Base-by-base conservation (phyloP, 2,888 invertebrate genomes). In the Creontiades dilutus region DNA sequence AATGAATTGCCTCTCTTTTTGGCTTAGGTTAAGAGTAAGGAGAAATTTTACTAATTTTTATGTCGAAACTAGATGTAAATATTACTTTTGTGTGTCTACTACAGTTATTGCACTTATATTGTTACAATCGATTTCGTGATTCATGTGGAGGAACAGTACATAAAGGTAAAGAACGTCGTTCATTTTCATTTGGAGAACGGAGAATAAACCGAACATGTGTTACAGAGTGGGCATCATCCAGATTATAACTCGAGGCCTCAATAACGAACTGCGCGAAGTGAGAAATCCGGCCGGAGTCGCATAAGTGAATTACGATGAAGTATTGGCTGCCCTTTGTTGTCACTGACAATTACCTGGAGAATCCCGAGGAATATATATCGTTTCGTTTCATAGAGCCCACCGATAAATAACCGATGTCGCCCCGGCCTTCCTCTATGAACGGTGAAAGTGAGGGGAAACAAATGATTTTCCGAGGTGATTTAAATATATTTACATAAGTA, bases 401-500 rank as follows among this genome's bases (percentile, higher is more conserved):
- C 47, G 78, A 78, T 78, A 78, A 78, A 78, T 47, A 78, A 78
- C 78, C 78, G 13, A 47, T 16, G 37, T 47, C 46, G 28, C 46
- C 46, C 16, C 14, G 78, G 12, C 23, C 23, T 23, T 68, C 23
- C 27, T 23, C 23, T 68, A n/a, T 4, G 68, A 68, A 68, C 23
- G 68, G 23, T 16, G 78, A 78, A 78, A 46, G 78, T 78, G 78
- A 46, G 37, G 47, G 78, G 46, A 78, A 78, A 78, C 47, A 47
- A 78, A 85, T 57, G 85, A 85, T 61, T 55, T 85, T 37, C 23
- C 27, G 23, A 27, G 28, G 28, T 27, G 85, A 57, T 85, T 85
- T 85, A 85, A 85, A 85, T 85, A 85, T 85, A 85, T 85, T 85
- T 57, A 85, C 85, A 85, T 85, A 85, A 85, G 61, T 85, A 55